phyloP scores from a whole-genome alignment of 2,113 vertebrate species.

The Cacatua alba region DNA sequence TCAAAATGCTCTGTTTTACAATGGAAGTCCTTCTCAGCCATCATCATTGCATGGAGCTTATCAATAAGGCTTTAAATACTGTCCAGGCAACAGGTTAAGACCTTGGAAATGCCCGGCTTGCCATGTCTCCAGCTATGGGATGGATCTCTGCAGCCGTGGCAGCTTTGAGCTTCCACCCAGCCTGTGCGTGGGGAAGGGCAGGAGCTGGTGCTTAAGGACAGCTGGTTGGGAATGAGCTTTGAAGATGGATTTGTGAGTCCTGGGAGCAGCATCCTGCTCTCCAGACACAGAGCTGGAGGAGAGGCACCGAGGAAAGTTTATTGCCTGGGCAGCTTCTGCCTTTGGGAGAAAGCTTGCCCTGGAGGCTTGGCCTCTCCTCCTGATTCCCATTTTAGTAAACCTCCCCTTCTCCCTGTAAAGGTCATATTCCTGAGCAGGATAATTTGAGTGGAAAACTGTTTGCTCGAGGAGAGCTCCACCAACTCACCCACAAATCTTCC shows the following conservation, averaged over 20 bases:
- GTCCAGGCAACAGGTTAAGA: not conserved
- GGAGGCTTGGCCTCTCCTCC: not conserved
- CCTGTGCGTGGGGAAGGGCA: not conserved
- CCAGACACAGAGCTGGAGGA: not conserved
- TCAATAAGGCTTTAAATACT: not conserved
- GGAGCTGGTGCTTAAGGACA: not conserved
- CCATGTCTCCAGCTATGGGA: not conserved
- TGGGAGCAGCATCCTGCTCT: not conserved
- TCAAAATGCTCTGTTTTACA: not conserved
- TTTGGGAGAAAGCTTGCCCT: not conserved
- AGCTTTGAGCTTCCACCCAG: not conserved
- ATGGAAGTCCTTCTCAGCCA: not conserved
- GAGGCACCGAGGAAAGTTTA: not conserved
- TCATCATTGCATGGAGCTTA: not conserved
- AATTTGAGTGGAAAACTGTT: not conserved
- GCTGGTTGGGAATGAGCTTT: not conserved
- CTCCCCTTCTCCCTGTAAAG: not conserved
- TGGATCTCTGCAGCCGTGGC: not conserved
- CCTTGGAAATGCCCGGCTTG: not conserved
- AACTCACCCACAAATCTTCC: not conserved
- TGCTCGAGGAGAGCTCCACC: not conserved
- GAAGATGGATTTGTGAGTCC: not conserved
- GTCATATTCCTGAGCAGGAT: not conserved
- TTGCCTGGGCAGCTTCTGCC: not conserved
- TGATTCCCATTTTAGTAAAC: not conserved